Percentiles rank a stretch among this genome's conserved stretches.
phyloP scores from a whole-genome alignment of 2,888 invertebrate genomes.

The Hydroisotoma schaefferi region DNA sequence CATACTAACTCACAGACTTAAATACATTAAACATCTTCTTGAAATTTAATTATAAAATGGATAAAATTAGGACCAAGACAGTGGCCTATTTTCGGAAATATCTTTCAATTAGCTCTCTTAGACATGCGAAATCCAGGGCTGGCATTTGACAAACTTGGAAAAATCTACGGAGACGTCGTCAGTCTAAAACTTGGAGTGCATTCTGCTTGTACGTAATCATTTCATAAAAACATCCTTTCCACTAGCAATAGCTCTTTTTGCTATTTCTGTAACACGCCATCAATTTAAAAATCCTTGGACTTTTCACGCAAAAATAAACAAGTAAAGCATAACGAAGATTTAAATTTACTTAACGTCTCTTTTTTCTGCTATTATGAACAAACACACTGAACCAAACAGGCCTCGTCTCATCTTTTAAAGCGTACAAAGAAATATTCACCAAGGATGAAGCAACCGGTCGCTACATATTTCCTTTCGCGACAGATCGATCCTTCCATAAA shows the following conservation, averaged over 20 bases:
- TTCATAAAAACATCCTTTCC: constrained; percentile 11
- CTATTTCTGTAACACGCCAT: constrained; percentile 13
- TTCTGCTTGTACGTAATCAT: constrained; percentile 11
- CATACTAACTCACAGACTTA: too few species aligned
- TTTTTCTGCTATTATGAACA: neutral
- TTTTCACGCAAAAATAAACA: constrained; percentile 10
- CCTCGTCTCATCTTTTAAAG: constrained; percentile 5
- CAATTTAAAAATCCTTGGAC: constrained; percentile 19
- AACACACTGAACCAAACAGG: neutral
- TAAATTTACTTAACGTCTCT: neutral
- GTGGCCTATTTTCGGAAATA: constrained; percentile 17
- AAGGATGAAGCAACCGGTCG: neutral
- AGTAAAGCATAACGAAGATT: neutral
- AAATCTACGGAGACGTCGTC: constrained; percentile 20
- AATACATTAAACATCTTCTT: too few species aligned
- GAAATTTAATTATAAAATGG: too few species aligned
- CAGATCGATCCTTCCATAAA: constrained; percentile 10
- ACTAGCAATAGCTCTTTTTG: constrained; percentile 8
- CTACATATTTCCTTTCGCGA: neutral
- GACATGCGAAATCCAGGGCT: constrained; percentile 10
- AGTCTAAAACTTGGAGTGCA: constrained; percentile 4
- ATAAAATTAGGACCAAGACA: constrained; percentile 18
- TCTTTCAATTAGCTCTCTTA: neutral
- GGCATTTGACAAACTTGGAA: constrained; percentile 14
- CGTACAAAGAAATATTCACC: constrained; percentile 9